These are phyloP conservation scores for Urocitellus parryii DNA, from an alignment of 2,113 vertebrate species.

Conservation along the genomic window DNA sequence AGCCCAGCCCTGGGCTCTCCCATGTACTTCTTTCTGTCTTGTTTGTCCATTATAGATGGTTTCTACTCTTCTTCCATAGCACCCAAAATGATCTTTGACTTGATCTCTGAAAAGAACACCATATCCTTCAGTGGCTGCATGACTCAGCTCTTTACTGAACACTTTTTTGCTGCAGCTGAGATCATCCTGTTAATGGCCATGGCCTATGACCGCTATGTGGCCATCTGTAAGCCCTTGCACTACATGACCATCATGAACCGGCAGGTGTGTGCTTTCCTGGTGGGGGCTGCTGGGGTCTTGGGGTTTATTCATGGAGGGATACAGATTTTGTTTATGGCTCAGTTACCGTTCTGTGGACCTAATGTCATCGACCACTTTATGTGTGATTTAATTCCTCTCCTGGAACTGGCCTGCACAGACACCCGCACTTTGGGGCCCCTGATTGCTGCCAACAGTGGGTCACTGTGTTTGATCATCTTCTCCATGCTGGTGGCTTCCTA, in stretches of 20 bases:
- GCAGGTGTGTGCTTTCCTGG: slow-evolving; percentile 49
- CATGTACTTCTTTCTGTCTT: slow-evolving; percentile 66
- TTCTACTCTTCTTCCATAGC: slow-evolving; percentile 56
- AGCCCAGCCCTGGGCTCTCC: slow-evolving; percentile 41
- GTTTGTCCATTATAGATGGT: slow-evolving; percentile 27
- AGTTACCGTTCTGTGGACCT: no score
- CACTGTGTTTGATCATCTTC: no score
- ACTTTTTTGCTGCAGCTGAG: slow-evolving; percentile 42
- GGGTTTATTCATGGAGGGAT: slow-evolving; percentile 72
- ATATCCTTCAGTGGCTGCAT: slow-evolving; percentile 72
- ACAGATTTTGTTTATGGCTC: slow-evolving; percentile 31
- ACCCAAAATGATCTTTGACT: slow-evolving; percentile 65
- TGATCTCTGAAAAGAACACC: slow-evolving; percentile 47
- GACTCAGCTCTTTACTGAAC: slow-evolving; percentile 66
- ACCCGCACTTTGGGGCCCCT: no score
- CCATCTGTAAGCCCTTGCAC: no score
- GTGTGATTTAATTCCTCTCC: no score
- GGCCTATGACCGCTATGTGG: not conserved
- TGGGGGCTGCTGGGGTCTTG: slow-evolving; percentile 61
- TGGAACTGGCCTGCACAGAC: no score
- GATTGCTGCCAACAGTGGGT: no score
- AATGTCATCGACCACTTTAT: no score
- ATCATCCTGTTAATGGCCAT: slow-evolving; percentile 75
- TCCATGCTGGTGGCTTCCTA: no score
- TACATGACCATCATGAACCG: no score